Evolutionary conservation across 2,797 vertebrate genomes (phyloP).

Genomic region (Austrolebias charrua): DNA sequence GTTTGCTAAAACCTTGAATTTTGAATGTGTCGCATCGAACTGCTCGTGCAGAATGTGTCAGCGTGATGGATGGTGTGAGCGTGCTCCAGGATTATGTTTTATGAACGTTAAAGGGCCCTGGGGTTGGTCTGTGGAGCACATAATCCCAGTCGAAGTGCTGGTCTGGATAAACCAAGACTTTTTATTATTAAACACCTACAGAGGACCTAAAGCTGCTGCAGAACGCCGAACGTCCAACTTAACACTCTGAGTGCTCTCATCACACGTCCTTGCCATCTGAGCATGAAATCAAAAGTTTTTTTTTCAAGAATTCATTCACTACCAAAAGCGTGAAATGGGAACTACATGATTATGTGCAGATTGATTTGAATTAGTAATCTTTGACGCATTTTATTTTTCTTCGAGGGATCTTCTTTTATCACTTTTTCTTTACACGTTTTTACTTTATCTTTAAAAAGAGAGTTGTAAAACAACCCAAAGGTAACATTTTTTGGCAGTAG

Average conservation of each 20-base stretch:
- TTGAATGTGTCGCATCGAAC: constrained; percentile 52
- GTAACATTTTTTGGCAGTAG: constrained; percentile 73
- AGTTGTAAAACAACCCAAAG: constrained; percentile 50
- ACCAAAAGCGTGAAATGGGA: constrained; percentile 41
- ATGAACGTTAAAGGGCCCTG: constrained; percentile 73
- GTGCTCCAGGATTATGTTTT: constrained; percentile 77
- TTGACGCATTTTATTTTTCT: constrained; percentile 48
- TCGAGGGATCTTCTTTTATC: constrained; percentile 27
- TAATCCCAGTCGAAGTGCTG: constrained; percentile 70
- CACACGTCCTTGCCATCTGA: constrained; percentile 67
- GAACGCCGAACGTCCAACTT: constrained; percentile 61
- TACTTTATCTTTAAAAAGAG: constrained; percentile 38
- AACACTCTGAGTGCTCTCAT: constrained; percentile 57
- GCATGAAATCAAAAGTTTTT: constrained; percentile 71
- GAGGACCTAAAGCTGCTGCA: constrained; percentile 58
- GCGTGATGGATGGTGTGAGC: constrained; percentile 71
- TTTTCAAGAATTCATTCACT: constrained; percentile 54
- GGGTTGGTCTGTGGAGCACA: constrained; percentile 76
- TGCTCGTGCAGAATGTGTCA: constrained; percentile 51
- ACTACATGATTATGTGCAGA: constrained; percentile 32
- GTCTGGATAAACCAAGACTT: constrained; percentile 74
- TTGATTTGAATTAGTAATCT: constrained; percentile 27
- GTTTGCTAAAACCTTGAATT: constrained; percentile 60
- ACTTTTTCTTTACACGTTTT: constrained; percentile 43
- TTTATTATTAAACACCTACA: constrained; percentile 83